A percentile compares a stretch with the other conserved stretches of the same genome.
phyloP scores from a whole-genome alignment of 1,140 invertebrate genomes.

The Aricia agestis region DNA sequence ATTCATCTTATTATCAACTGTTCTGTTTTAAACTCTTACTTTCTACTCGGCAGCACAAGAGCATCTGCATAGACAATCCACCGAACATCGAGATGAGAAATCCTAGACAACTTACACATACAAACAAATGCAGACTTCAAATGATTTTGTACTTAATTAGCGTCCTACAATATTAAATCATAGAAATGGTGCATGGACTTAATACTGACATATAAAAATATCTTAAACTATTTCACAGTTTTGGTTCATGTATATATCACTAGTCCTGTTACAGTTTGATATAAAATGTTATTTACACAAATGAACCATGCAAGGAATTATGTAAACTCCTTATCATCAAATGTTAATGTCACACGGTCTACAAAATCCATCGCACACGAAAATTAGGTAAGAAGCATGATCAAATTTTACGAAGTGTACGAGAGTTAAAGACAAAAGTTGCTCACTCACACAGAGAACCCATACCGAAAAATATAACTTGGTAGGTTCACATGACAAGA shows the following conservation, averaged over 20 bases:
- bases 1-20: not conserved
- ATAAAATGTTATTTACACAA: constrained; percentile 9
- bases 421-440: constrained; percentile 14
- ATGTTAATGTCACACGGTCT: not conserved
- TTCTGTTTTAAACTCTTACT: not conserved
- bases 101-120: constrained; percentile 3
- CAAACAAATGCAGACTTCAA: constrained; percentile 12
- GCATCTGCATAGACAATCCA: not conserved
- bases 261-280: not conserved
- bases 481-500: constrained; percentile 48
- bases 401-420: constrained; percentile 3
- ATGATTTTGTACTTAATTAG: constrained; percentile 8
- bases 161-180: not conserved
- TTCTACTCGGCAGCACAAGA: not conserved
- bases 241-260: constrained; percentile 10
- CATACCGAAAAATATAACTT: constrained; percentile 2
- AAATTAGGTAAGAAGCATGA: not conserved
- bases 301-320: not conserved
- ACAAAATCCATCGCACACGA: not conserved
- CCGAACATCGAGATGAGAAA: not conserved
- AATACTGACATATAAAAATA: constrained; percentile 16
- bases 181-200: not conserved
- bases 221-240: constrained; percentile 9
- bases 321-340: not conserved
- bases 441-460: constrained; percentile 4